These are phyloP conservation scores for Chaetodon trifasciatus DNA, from an alignment of 2,797 vertebrate species.

Conservation along the genomic window DNA sequence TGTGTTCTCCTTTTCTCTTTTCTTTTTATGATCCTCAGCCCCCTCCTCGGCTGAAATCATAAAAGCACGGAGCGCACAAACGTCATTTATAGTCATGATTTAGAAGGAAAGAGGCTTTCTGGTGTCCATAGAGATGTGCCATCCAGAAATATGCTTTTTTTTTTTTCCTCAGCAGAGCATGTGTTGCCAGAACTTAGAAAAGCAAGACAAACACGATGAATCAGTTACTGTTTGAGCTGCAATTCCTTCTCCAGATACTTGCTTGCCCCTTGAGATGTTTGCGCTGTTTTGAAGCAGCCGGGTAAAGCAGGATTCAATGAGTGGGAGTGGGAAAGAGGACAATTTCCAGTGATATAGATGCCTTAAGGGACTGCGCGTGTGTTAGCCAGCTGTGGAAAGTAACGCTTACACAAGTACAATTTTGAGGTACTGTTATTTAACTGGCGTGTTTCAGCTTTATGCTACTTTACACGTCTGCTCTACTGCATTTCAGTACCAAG, in stretches of 20 bases:
- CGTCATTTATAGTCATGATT: constrained; percentile 77
- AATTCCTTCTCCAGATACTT: constrained; percentile 55
- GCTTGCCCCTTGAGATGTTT: constrained; percentile 66
- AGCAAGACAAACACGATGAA: constrained; percentile 69
- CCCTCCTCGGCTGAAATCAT: constrained; percentile 69
- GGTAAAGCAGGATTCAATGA: constrained; percentile 49
- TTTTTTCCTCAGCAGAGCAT: constrained; percentile 39
- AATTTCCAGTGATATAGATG: constrained; percentile 53
- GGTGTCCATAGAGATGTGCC: constrained; percentile 69
- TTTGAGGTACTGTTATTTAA: neutral
- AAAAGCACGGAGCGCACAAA: constrained; percentile 72
- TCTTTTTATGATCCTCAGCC: constrained; percentile 79
- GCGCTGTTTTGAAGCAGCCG: constrained; percentile 55
- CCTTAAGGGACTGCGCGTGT: constrained; percentile 47
- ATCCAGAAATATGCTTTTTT: constrained; percentile 68
- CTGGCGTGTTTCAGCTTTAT: neutral
- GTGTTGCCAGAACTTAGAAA: constrained; percentile 66
- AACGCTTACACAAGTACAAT: constrained; percentile 6
- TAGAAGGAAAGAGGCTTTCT: constrained; percentile 63
- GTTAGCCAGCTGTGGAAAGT: constrained; percentile 31
- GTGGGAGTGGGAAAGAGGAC: constrained; percentile 64
- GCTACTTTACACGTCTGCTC: neutral
- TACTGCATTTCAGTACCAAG: neutral
- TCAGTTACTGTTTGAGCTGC: constrained; percentile 61
- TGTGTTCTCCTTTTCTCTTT: constrained; percentile 86